phyloP scores from a whole-genome alignment of 2,888 invertebrate species.

The Metacarcinus magister region DNA sequence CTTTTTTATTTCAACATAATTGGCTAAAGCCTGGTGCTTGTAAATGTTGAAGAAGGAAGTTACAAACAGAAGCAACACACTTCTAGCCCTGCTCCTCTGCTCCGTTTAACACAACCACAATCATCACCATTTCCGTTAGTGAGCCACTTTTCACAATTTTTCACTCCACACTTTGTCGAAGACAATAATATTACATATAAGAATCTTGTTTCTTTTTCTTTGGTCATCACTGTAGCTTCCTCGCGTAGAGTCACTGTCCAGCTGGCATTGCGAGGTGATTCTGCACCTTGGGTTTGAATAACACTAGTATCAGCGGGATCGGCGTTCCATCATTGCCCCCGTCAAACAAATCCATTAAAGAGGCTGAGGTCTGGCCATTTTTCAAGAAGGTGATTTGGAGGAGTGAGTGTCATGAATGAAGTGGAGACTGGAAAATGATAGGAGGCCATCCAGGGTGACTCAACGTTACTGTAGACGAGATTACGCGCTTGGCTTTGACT shows the following conservation, averaged over 20 bases:
- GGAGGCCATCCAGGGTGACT: conserved; percentile 28
- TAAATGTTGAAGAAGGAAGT: background rate
- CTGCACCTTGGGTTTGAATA: background rate
- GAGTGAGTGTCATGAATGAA: conserved; percentile 11
- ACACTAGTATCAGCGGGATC: background rate
- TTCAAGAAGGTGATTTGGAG: background rate
- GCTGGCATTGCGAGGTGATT: background rate
- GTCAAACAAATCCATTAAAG: conserved; percentile 29
- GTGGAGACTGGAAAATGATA: background rate
- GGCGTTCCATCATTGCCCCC: background rate
- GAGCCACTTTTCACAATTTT: background rate
- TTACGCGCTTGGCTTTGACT: conserved; percentile 7
- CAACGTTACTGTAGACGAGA: background rate
- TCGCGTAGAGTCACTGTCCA: background rate
- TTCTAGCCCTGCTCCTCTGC: background rate
- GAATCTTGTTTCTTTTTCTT: background rate
- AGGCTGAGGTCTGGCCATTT: background rate
- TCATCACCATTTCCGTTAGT: background rate
- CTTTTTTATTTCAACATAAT: background rate
- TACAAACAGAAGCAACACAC: background rate
- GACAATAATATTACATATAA: background rate
- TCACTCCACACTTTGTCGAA: background rate
- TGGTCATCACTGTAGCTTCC: background rate
- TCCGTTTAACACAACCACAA: background rate
- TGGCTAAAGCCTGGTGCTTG: background rate